phyloP scores from a whole-genome alignment of 2,888 invertebrate species.

The Timandra comae region DNA sequence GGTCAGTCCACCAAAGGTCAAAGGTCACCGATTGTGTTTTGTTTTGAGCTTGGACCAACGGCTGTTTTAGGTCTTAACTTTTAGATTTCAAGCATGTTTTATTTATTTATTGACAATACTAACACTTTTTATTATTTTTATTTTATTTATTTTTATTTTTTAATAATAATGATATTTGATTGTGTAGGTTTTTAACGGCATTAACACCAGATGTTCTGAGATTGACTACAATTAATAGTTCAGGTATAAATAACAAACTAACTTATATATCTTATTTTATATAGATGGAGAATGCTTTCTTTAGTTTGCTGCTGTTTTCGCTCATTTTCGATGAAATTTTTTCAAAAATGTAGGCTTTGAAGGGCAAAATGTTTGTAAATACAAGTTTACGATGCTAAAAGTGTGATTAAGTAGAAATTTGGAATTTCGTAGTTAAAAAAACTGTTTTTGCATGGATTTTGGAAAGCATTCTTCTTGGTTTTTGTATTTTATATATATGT shows the following conservation, averaged over 20 bases:
- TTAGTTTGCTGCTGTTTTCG: constrained; percentile 44
- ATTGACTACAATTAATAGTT: constrained; percentile 73
- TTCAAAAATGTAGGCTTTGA: constrained; percentile 12
- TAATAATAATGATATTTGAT: constrained; percentile 26
- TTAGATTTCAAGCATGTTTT: constrained; percentile 28
- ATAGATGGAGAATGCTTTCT: constrained; percentile 72
- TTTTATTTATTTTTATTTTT: constrained; percentile 1
- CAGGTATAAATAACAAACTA: constrained; percentile 68
- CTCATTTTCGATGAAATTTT: constrained; percentile 24
- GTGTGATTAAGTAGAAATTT: constrained; percentile 23
- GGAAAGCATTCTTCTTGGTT: constrained; percentile 69
- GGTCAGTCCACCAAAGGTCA: constrained; percentile 36
- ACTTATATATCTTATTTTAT: constrained; percentile 27
- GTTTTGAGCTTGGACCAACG: constrained; percentile 68
- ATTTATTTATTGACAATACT: constrained; percentile 26
- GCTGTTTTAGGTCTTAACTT: constrained; percentile 32
- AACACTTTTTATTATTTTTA: constrained; percentile 10
- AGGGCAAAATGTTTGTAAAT: constrained; percentile 19
- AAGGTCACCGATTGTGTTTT: constrained; percentile 31
- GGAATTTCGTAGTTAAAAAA: constrained; percentile 27
- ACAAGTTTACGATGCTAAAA: constrained; percentile 14
- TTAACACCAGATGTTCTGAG: constrained; percentile 75
- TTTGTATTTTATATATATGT: constrained; percentile 17
- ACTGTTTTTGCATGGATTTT: constrained; percentile 27
- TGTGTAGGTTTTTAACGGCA: constrained; percentile 75